These are phyloP conservation scores for Cydia splendana DNA, from an alignment of 1,140 invertebrate genomes.

Conservation along the genomic window DNA sequence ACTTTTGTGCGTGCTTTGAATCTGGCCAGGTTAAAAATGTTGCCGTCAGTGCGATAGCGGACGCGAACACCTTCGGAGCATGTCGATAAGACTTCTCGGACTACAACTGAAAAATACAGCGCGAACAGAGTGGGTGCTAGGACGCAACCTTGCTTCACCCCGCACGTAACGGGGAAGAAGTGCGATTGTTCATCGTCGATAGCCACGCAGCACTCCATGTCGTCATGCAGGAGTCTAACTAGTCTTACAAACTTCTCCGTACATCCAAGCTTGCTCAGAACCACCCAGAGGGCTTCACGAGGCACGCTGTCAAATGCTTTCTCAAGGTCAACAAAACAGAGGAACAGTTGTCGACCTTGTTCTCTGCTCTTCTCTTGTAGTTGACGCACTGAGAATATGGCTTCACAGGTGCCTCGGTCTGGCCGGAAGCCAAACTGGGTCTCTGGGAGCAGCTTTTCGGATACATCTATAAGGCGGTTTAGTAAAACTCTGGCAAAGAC, in stretches of 20 bases:
- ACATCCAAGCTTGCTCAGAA: background rate
- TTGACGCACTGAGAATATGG: background rate
- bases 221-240: background rate
- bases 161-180: background rate
- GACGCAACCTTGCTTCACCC: background rate
- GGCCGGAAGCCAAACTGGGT: background rate
- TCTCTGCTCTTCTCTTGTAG: background rate
- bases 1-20: no score
- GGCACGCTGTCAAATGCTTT: background rate
- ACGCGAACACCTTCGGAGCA: no score
- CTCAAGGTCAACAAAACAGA: background rate
- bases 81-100: background rate
- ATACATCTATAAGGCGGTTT: background rate
- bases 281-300: background rate
- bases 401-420: background rate
- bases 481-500: conserved; percentile 31
- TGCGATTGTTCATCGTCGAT: background rate
- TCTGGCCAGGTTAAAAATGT: no score
- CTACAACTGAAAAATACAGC: background rate
- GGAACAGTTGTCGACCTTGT: background rate
- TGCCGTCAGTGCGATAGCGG: no score
- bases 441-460: background rate
- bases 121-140: background rate
- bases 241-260: background rate
- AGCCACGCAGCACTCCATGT: background rate